Evolutionary conservation across 2,888 invertebrate genomes (phyloP).

Genomic region (Andrena trimmerana): DNA sequence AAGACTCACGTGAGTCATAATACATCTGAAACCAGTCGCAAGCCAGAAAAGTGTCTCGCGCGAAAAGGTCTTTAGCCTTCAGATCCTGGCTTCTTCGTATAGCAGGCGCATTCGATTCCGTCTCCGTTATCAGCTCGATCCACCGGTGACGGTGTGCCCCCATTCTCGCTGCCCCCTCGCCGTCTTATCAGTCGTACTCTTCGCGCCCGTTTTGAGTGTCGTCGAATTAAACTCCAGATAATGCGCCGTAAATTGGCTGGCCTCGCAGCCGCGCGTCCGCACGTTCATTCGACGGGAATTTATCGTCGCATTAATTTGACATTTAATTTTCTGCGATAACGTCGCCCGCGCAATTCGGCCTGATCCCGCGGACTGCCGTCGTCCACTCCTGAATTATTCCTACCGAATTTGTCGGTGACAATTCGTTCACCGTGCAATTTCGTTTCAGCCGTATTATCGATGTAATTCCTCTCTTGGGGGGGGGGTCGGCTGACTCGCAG

Average conservation of each 20-base stretch:
- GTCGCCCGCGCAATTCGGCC: slow-evolving; percentile 44
- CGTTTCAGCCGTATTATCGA: slow-evolving; percentile 55
- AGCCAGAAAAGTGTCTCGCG: too few species aligned
- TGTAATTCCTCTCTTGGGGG: slow-evolving; percentile 31
- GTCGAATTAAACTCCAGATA: slow-evolving; percentile 67
- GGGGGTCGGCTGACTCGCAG: slow-evolving; percentile 22
- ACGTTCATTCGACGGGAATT: slow-evolving; percentile 60
- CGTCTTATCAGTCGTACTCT: slow-evolving; percentile 56
- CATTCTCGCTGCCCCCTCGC: not conserved
- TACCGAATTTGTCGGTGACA: slow-evolving; percentile 66
- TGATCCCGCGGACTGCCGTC: slow-evolving; percentile 39
- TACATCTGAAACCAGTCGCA: too few species aligned
- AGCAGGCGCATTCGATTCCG: slow-evolving; percentile 66
- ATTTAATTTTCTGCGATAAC: slow-evolving; percentile 70
- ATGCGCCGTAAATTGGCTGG: slow-evolving; percentile 65
- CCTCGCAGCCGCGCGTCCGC: slow-evolving; percentile 38
- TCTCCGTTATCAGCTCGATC: slow-evolving; percentile 68
- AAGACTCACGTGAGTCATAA: too few species aligned
- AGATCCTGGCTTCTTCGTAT: slow-evolving; percentile 32
- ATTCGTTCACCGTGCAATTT: slow-evolving; percentile 67
- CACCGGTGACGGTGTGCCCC: slow-evolving; percentile 13
- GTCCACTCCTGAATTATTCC: slow-evolving; percentile 67
- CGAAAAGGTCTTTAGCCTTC: too few species aligned
- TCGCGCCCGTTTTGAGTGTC: slow-evolving; percentile 54
- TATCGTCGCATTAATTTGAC: slow-evolving; percentile 72